A percentile compares a stretch with the other conserved stretches of the same genome.
Evolutionary conservation across 2,888 invertebrate genomes (phyloP).

Genomic region (Eugnorisma glareosa): DNA sequence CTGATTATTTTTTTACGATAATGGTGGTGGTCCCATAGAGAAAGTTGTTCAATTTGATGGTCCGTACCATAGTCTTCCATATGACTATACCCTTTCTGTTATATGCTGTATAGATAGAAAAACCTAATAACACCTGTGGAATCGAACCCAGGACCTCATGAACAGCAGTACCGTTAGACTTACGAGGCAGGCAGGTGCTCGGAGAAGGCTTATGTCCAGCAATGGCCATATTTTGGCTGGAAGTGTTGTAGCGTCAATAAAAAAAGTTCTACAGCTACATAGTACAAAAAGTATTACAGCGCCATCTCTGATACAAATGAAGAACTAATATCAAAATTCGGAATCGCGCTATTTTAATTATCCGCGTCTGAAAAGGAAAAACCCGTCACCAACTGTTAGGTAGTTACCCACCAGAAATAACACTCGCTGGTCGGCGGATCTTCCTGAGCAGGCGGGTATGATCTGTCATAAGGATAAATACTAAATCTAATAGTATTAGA

Average conservation of each 20-base stretch:
- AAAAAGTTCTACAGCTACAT: neutral
- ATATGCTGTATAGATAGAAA: too few species aligned
- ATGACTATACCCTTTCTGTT: too few species aligned
- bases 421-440: too few species aligned
- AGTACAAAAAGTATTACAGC: neutral
- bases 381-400: too few species aligned
- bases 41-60: too few species aligned
- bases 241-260: too few species aligned
- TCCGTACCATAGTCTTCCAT: too few species aligned
- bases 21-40: too few species aligned
- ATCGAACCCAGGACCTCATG: neutral
- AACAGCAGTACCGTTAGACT: neutral
- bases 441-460: too few species aligned
- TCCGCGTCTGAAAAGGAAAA: neutral
- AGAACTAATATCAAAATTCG: neutral
- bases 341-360: neutral
- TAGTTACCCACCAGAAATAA: too few species aligned
- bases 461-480: neutral
- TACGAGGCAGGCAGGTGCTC: neutral
- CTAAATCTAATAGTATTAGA: rapidly evolving
- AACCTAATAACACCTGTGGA: neutral
- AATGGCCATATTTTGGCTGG: neutral
- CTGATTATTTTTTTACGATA: too few species aligned
- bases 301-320: neutral
- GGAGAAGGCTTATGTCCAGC: neutral